Evolutionary conservation across 2,888 invertebrate genomes (phyloP).

Genomic region (Melinaea menophilus): DNA sequence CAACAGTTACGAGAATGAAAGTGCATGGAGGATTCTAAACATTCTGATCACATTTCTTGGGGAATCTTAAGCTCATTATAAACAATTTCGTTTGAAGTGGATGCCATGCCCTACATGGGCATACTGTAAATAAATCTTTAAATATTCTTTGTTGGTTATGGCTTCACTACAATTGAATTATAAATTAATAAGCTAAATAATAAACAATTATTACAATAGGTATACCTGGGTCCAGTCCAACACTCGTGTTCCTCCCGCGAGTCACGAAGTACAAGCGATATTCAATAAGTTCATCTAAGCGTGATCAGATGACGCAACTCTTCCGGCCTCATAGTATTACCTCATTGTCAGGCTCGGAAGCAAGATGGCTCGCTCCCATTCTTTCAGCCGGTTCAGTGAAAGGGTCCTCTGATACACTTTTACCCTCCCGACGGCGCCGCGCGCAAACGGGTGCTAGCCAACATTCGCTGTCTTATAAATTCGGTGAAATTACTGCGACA

Average conservation of each 20-base stretch:
- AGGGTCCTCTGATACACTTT: constrained; percentile 73
- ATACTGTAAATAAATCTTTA: neutral
- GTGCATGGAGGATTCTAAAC: constrained; percentile 39
- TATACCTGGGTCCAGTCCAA: neutral
- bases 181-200: too few relatives aligned
- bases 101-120: neutral
- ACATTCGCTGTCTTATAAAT: constrained; percentile 72
- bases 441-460: constrained; percentile 51
- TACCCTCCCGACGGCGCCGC: constrained; percentile 62
- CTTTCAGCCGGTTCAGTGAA: constrained; percentile 73
- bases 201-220: too few relatives aligned
- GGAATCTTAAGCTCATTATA: constrained; percentile 23
- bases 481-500: constrained; percentile 70
- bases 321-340: constrained; percentile 66
- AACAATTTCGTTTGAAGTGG: constrained; percentile 15
- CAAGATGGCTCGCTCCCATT: constrained; percentile 69
- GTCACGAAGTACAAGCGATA: constrained; percentile 41
- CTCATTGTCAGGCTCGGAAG: constrained; percentile 71
- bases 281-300: constrained; percentile 56
- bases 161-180: neutral
- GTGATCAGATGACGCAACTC: constrained; percentile 63
- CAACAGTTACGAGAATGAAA: constrained; percentile 43
- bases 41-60: constrained; percentile 41
- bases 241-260: constrained; percentile 36
- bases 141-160: neutral